Percentiles rank a stretch among this genome's conserved stretches.
These are phyloP conservation scores for Myioborus miniatus DNA, from an alignment of 2,797 vertebrate genomes.

Conservation along the genomic window DNA sequence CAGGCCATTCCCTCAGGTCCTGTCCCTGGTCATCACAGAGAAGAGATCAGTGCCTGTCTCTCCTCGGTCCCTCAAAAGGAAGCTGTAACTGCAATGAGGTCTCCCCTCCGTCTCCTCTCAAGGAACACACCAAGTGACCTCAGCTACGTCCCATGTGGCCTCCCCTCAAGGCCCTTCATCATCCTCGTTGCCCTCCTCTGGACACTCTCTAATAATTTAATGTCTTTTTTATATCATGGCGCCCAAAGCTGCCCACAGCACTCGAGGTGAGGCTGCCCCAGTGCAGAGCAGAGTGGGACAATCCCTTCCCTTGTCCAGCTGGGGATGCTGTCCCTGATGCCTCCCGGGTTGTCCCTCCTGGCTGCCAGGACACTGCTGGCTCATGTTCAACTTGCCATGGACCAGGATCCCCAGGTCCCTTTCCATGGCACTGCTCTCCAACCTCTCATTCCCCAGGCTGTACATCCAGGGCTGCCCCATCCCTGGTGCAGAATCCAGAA, in stretches of 20 bases:
- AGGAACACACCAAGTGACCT: neutral
- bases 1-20: neutral
- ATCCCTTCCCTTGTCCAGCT: fast-evolving
- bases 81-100: neutral
- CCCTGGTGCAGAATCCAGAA: neutral
- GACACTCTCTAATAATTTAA: fast-evolving
- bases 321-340: fast-evolving
- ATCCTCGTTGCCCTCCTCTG: fast-evolving
- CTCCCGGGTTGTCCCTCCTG: neutral
- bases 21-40: neutral
- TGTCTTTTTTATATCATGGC: neutral
- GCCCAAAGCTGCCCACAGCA: neutral
- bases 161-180: neutral
- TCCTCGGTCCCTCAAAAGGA: neutral
- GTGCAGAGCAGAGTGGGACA: neutral
- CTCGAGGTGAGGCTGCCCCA: fast-evolving
- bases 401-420: neutral
- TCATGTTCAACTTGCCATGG: neutral
- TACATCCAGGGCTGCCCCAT: no score
- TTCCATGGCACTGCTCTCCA: neutral
- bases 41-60: neutral
- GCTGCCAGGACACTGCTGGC: neutral
- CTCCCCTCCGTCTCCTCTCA: neutral
- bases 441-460: neutral
- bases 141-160: fast-evolving